Percentiles rank a stretch among this genome's conserved stretches.
Conservation (phyloP, 1,140 invertebrate species). For the Bombus breviceps region DNA sequence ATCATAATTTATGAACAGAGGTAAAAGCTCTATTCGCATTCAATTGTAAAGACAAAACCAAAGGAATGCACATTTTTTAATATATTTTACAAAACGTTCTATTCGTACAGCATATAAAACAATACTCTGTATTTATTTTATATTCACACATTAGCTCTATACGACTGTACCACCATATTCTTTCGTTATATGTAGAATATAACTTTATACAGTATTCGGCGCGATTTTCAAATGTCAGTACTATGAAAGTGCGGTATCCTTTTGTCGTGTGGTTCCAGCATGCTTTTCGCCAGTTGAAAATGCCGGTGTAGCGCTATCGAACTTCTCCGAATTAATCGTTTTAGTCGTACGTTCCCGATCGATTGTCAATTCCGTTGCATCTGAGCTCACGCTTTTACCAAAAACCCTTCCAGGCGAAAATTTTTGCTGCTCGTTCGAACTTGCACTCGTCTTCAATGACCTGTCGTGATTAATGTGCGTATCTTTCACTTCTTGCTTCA, state of each 20-base stretch:
- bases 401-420: constrained; percentile 68
- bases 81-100: constrained; percentile 83
- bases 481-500: constrained; percentile 54
- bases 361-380: constrained; percentile 74
- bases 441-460: constrained; percentile 33
- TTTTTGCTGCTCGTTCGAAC: constrained; percentile 62
- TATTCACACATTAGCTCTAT: constrained; percentile 82
- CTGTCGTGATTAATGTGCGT: constrained; percentile 36
- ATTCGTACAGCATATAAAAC: constrained; percentile 84
- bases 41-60: constrained; percentile 11
- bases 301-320: constrained; percentile 63
- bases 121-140: constrained; percentile 83
- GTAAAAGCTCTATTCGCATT: background rate
- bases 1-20: background rate
- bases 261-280: constrained; percentile 56
- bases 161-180: constrained; percentile 77
- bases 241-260: constrained; percentile 75
- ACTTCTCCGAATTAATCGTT: constrained; percentile 70
- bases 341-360: constrained; percentile 71
- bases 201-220: constrained; percentile 80
- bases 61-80: constrained; percentile 71
- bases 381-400: constrained; percentile 72
- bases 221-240: constrained; percentile 72
- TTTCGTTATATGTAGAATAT: constrained; percentile 74
- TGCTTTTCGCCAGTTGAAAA: constrained; percentile 39